phyloP scores from a whole-genome alignment of 2,888 invertebrate species.

The Torymus texanus region DNA sequence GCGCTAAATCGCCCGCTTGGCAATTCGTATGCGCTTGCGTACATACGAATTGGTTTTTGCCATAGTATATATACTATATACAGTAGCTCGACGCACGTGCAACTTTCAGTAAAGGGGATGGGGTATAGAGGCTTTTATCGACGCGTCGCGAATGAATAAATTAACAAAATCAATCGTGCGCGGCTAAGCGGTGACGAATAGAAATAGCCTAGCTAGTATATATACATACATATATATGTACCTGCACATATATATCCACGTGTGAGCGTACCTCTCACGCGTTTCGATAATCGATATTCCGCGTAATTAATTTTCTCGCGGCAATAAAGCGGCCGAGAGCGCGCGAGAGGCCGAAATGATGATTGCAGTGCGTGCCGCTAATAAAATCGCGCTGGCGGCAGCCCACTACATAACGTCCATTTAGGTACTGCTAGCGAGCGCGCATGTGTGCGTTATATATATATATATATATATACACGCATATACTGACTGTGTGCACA shows the following conservation, averaged over 20 bases:
- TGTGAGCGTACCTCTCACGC: neutral
- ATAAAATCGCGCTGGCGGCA: slow-evolving; percentile 42
- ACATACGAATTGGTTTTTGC: slow-evolving; percentile 36
- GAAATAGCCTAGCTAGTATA: slow-evolving; percentile 23
- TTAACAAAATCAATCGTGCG: slow-evolving; percentile 52
- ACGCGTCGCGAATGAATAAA: slow-evolving; percentile 46
- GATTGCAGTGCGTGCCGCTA: slow-evolving; percentile 46
- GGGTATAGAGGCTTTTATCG: neutral
- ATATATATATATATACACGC: too few species aligned
- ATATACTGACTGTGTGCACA: too few species aligned
- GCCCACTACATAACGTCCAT: slow-evolving; percentile 24
- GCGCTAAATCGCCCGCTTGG: slow-evolving; percentile 33
- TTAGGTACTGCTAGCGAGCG: neutral
- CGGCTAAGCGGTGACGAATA: slow-evolving; percentile 49
- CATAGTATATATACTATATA: too few species aligned
- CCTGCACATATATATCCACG: too few species aligned
- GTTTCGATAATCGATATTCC: slow-evolving; percentile 50
- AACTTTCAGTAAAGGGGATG: neutral
- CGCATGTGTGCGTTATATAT: too few species aligned
- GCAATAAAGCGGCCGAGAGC: slow-evolving; percentile 32
- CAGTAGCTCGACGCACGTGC: too few species aligned
- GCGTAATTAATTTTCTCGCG: slow-evolving; percentile 53
- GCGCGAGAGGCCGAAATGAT: slow-evolving; percentile 21
- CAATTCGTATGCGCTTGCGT: slow-evolving; percentile 4
- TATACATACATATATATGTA: too few species aligned